phyloP scores from a whole-genome alignment of 2,888 invertebrate species.

The Clivina fossor region DNA sequence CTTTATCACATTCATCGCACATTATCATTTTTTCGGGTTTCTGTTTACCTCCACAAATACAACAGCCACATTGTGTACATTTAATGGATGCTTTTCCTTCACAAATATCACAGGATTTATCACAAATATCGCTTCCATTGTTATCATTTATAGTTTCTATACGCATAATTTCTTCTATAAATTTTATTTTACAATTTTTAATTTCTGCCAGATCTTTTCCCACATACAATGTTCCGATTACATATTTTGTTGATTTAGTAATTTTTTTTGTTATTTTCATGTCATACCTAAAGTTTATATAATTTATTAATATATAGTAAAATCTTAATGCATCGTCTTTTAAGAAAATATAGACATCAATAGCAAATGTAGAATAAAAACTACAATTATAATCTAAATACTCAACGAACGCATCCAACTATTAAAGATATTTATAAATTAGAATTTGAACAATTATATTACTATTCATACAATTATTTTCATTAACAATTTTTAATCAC shows the following conservation, averaged over 20 bases:
- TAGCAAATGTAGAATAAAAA: too few relatives aligned
- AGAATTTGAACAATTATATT: too few relatives aligned
- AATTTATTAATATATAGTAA: conserved; percentile 43
- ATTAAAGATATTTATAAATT: too few relatives aligned
- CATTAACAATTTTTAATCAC: too few relatives aligned
- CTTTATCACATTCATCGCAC: conserved; percentile 80
- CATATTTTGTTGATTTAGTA: too few relatives aligned
- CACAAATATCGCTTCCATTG: conserved; percentile 28
- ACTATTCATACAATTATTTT: too few relatives aligned
- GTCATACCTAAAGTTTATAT: conserved; percentile 56
- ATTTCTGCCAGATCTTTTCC: conserved; percentile 62
- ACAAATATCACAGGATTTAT: conserved; percentile 4
- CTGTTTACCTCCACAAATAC: conserved; percentile 70
- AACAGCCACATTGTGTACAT: conserved; percentile 78
- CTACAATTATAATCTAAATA: too few relatives aligned
- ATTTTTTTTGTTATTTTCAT: conserved; percentile 57
- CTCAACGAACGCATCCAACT: too few relatives aligned
- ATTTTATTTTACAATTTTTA: conserved; percentile 61
- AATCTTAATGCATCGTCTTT: too few relatives aligned
- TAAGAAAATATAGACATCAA: too few relatives aligned
- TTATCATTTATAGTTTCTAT: conserved; percentile 61
- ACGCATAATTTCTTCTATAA: conserved; percentile 65
- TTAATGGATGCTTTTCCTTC: too few relatives aligned
- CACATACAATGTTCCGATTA: too few relatives aligned
- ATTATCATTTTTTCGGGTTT: conserved; percentile 71